phyloP scores from a whole-genome alignment of 1,140 invertebrate genomes.

The Drosophila elegans region DNA sequence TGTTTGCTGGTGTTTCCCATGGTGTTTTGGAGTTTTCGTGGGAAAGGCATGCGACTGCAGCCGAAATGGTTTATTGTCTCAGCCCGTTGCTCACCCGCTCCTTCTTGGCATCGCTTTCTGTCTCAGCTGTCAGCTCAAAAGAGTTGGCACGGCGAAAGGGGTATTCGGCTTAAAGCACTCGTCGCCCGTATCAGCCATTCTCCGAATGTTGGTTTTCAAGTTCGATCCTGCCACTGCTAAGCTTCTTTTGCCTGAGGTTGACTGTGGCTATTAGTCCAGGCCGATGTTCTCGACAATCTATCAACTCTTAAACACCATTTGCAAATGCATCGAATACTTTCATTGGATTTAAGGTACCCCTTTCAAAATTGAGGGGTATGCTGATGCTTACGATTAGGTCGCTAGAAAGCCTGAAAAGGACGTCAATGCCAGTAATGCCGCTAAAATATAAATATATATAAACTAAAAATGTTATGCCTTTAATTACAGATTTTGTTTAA shows the following conservation, averaged over 20 bases:
- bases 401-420: no score
- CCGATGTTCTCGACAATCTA: conserved; percentile 1
- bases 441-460: no score
- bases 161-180: conserved; percentile 29
- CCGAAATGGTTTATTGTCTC: conserved; percentile 62
- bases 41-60: conserved; percentile 15
- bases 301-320: conserved; percentile 32
- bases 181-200: not conserved
- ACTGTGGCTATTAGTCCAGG: conserved; percentile 2
- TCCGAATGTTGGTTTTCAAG: conserved; percentile 4
- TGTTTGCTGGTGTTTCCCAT: conserved; percentile 14
- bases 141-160: not conserved
- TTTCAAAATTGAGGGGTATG: not conserved
- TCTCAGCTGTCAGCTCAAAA: conserved; percentile 46
- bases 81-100: conserved; percentile 6
- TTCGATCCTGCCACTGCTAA: conserved; percentile 5
- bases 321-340: conserved; percentile 21
- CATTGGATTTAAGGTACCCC: conserved; percentile 3
- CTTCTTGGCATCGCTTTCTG: conserved; percentile 39
- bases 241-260: not conserved
- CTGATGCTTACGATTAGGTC: not conserved
- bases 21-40: conserved; percentile 35
- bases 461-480: no score
- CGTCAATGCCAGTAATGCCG: no score
- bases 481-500: no score